Percentiles rank a stretch among this genome's conserved stretches.
Conservation (phyloP, 2,888 invertebrate species). For the Sipha maydis region DNA sequence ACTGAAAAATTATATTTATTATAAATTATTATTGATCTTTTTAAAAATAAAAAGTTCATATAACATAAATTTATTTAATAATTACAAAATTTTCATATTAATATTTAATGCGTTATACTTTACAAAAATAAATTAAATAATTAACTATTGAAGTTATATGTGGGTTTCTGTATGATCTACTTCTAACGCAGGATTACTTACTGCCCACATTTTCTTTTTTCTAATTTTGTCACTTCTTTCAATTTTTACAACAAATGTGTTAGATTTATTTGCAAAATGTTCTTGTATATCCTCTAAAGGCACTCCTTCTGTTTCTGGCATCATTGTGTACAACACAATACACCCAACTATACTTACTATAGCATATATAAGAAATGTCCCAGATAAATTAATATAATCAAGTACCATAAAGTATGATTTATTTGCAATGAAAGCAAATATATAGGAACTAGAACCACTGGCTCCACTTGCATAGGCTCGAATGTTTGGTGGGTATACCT, state of each 20-base stretch:
- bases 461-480: slow-evolving; percentile 79
- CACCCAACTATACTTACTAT: slow-evolving; percentile 72
- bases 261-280: slow-evolving; percentile 74
- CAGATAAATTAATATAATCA: slow-evolving; percentile 63
- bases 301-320: slow-evolving; percentile 87
- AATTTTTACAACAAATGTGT: slow-evolving; percentile 66
- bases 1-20: too few species aligned
- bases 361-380: slow-evolving; percentile 66
- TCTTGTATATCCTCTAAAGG: slow-evolving; percentile 77
- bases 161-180: slow-evolving; percentile 63
- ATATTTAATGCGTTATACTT: neutral
- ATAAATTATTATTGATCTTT: too few species aligned
- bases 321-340: slow-evolving; percentile 74
- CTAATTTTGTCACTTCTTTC: slow-evolving; percentile 65
- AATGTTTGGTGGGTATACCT: slow-evolving; percentile 76
- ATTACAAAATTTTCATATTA: neutral
- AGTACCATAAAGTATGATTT: slow-evolving; percentile 72
- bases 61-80: neutral
- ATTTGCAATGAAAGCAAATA: slow-evolving; percentile 80
- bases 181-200: slow-evolving; percentile 66
- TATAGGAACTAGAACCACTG: slow-evolving; percentile 78
- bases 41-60: too few species aligned
- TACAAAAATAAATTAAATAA: slow-evolving; percentile 15
- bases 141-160: slow-evolving; percentile 54
- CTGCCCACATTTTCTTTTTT: slow-evolving; percentile 67